Evolutionary conservation across 1,140 invertebrate species (phyloP).

Genomic region (Andrena cerasifolii): DNA sequence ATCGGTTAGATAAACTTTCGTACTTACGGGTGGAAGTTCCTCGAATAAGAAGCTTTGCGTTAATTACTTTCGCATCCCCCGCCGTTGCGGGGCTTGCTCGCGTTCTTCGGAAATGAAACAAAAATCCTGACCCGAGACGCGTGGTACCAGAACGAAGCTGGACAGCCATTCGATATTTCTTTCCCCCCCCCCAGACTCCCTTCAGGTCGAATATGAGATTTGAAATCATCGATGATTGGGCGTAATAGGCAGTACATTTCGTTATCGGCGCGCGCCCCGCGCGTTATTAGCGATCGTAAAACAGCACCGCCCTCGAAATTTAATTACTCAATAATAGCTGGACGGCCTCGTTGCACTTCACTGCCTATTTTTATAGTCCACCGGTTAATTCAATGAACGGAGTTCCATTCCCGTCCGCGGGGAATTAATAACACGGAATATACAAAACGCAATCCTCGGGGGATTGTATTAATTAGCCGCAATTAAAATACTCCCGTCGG

Average conservation of each 20-base stretch:
- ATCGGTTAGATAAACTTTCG: slow-evolving; percentile 29
- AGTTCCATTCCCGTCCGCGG: not conserved
- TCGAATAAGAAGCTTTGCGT: slow-evolving; percentile 34
- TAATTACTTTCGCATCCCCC: slow-evolving; percentile 37
- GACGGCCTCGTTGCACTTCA: not conserved
- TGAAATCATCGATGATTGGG: not conserved
- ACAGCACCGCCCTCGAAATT: slow-evolving; percentile 14
- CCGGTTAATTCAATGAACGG: slow-evolving; percentile 44
- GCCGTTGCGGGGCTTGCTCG: not conserved
- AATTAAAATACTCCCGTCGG: slow-evolving; percentile 25
- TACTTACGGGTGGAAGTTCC: slow-evolving; percentile 22
- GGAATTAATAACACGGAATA: slow-evolving; percentile 41
- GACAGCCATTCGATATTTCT: not conserved
- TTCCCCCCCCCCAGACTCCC: no score
- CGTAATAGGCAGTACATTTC: not conserved
- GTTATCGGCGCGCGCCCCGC: not conserved
- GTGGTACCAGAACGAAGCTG: not conserved
- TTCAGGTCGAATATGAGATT: not conserved
- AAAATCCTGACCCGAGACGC: not conserved
- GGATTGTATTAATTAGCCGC: slow-evolving; percentile 44
- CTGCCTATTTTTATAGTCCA: slow-evolving; percentile 23
- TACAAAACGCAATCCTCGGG: slow-evolving; percentile 4
- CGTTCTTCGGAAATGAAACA: slow-evolving; percentile 8
- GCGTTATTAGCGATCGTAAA: slow-evolving; percentile 23
- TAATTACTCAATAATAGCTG: slow-evolving; percentile 38